Base-by-base conservation (phyloP, 2,888 invertebrate species). In the Lymantria monacha region DNA sequence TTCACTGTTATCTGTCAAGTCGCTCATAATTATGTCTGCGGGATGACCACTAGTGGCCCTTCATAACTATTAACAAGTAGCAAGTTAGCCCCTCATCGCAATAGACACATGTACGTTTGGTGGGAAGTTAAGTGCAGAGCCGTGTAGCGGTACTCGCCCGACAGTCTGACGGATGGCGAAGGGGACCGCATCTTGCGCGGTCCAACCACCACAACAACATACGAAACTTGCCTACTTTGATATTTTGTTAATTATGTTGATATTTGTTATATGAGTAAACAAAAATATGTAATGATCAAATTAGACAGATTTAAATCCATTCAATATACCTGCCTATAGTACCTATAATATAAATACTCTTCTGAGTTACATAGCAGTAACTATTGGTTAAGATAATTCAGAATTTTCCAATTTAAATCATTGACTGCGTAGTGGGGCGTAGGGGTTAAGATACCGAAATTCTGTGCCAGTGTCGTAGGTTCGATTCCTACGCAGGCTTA, bases 91-190 rank as follows among this genome's bases (percentile, higher is more conserved):
- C 80, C 80, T 80, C 77, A 74, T 76, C 74, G 74, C 70, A 71
- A 71, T 79, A 79, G 83, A 87, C 85, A 86, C 79, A 82, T 84
- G 84, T 84, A 81, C 71, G 74, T 69, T 68, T 79, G 76, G 80
- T 72, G 74, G 70, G 74, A 74, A 83, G 85, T 79, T 86, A 87
- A 87, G 87, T 87, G 87, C 87, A 85, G 74, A 85, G 73, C 79
- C 83, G 71, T 87, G 87, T 87, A 77, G 78, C 72, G 74, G 74
- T 74, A 74, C 58, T 69, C 74, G 62, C 62, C 53, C 78, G 84
- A 82, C 84, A 87, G 83, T 51, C 85, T 87, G 87, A 88, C 86
- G 79, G 86, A 88, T 88, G 79, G 84, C 74, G 74, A 66, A 74
- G 74, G 69, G 74, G 75, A 69, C 65, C 74, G 69, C 78, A 69